phyloP scores from a whole-genome alignment of 2,888 invertebrate species.

The Sphaerophoria taeniata region DNA sequence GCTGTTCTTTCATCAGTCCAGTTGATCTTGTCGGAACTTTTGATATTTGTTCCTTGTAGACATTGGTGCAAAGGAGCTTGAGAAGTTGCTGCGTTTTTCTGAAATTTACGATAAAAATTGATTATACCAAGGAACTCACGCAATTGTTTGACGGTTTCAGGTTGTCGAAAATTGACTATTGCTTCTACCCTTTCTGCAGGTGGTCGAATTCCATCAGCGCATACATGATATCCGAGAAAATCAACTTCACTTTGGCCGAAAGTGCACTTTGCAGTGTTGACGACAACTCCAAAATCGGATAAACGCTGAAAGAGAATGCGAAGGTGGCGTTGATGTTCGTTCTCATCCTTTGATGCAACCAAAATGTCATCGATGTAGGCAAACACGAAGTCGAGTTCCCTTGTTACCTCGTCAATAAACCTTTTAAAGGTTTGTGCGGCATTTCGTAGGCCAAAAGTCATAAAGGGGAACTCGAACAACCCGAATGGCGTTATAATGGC shows the following conservation, averaged over 20 bases:
- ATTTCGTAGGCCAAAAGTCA: slow-evolving; percentile 12
- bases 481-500: not conserved
- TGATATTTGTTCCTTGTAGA: not conserved
- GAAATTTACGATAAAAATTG: slow-evolving; percentile 58
- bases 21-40: not conserved
- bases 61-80: slow-evolving; percentile 4
- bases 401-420: slow-evolving; percentile 54
- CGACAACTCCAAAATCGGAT: slow-evolving; percentile 5
- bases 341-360: slow-evolving; percentile 67
- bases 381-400: slow-evolving; percentile 74
- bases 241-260: slow-evolving; percentile 34
- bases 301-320: slow-evolving; percentile 1
- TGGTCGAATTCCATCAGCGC: slow-evolving; percentile 42
- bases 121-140: slow-evolving; percentile 49
- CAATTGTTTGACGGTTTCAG: slow-evolving; percentile 41
- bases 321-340: slow-evolving; percentile 68
- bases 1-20: not conserved
- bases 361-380: slow-evolving; percentile 77
- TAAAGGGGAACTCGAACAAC: not conserved
- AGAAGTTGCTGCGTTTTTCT: slow-evolving; percentile 31
- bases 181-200: slow-evolving; percentile 39
- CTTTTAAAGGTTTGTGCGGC: slow-evolving; percentile 11
- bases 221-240: slow-evolving; percentile 59
- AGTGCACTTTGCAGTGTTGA: slow-evolving; percentile 5
- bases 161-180: slow-evolving; percentile 42